These are phyloP conservation scores for Andricus grossulariae DNA, from an alignment of 1,140 invertebrate species.

Conservation along the genomic window DNA sequence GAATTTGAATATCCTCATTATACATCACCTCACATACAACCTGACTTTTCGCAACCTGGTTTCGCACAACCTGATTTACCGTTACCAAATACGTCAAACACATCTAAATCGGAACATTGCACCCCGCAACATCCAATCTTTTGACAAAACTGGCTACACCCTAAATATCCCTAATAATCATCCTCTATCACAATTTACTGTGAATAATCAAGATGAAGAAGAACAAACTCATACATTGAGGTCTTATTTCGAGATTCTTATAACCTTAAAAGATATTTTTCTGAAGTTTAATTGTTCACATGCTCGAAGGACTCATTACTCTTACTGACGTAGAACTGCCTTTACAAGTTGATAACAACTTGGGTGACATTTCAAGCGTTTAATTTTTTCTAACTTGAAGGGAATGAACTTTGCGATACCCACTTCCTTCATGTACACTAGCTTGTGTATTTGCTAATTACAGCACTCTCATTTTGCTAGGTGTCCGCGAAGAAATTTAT, in stretches of 20 bases:
- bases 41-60: too few species aligned
- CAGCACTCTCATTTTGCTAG: slow-evolving; percentile 7
- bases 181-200: too few species aligned
- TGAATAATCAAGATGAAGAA: too few species aligned
- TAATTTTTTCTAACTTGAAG: slow-evolving; percentile 47
- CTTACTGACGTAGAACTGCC: slow-evolving; percentile 46
- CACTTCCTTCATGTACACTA: not conserved
- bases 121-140: too few species aligned
- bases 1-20: too few species aligned
- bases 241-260: slow-evolving; percentile 40
- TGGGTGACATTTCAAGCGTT: slow-evolving; percentile 53
- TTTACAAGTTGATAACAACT: slow-evolving; percentile 58
- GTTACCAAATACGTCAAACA: too few species aligned
- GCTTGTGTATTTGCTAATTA: slow-evolving; percentile 15
- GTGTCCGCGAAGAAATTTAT: slow-evolving; percentile 11
- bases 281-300: slow-evolving; percentile 38
- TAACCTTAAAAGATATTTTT: slow-evolving; percentile 49
- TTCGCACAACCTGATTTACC: too few species aligned
- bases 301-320: slow-evolving; percentile 48
- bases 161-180: too few species aligned
- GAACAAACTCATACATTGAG: too few species aligned
- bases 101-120: too few species aligned
- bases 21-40: too few species aligned
- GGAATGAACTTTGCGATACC: not conserved
- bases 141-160: too few species aligned